These are phyloP conservation scores for Galeopterus variegatus DNA, from an alignment of 2,113 vertebrate species.

Conservation along the genomic window DNA sequence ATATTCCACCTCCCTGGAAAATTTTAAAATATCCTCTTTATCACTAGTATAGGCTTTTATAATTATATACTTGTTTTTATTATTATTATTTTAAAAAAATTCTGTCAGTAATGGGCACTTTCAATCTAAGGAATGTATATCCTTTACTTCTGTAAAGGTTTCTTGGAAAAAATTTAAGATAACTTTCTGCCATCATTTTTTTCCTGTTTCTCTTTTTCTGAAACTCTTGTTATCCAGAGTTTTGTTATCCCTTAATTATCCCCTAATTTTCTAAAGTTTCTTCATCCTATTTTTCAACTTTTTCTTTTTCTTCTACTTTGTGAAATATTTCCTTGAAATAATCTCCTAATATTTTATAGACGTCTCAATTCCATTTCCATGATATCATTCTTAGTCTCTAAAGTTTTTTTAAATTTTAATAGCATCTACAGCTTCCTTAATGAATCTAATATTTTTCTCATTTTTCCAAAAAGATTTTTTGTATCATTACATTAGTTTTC, in stretches of 20 bases:
- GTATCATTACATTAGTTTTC: neutral
- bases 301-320: no score
- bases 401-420: neutral
- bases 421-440: neutral
- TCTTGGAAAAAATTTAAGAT: neutral
- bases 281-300: neutral
- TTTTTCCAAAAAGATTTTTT: neutral
- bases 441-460: neutral
- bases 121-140: neutral
- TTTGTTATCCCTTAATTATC: neutral
- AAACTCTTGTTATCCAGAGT: neutral
- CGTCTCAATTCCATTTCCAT: neutral
- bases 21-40: neutral
- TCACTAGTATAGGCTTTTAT: neutral
- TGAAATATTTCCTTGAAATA: constrained; percentile 18
- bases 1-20: neutral
- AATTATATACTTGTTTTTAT: neutral
- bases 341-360: neutral
- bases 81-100: neutral
- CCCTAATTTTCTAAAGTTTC: neutral
- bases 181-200: neutral
- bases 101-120: neutral
- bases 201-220: neutral
- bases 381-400: neutral
- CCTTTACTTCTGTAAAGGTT: neutral